A percentile compares a stretch with the other conserved stretches of the same genome.
Evolutionary conservation across 2,888 invertebrate species (phyloP).

Genomic region (Vanessa cardui): DNA sequence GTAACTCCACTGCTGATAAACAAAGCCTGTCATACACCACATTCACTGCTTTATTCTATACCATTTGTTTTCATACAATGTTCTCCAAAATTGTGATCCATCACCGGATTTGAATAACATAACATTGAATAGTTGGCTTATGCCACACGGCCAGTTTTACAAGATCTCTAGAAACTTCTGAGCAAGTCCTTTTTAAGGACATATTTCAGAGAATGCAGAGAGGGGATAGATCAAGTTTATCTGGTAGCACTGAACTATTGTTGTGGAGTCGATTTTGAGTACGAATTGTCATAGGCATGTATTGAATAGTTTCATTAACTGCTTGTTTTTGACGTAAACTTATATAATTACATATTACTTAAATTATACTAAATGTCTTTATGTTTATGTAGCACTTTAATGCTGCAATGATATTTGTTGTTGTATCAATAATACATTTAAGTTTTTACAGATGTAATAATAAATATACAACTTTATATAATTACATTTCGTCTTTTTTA

Average conservation of each 20-base stretch:
- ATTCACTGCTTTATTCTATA: conserved; percentile 49
- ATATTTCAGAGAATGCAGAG: conserved; percentile 33
- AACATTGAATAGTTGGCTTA: conserved; percentile 73
- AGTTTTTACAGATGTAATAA: too few species aligned
- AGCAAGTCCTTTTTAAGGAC: conserved; percentile 46
- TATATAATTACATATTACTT: background rate
- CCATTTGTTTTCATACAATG: conserved; percentile 75
- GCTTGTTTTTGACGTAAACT: conserved; percentile 60
- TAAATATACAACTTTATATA: too few species aligned
- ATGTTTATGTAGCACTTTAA: too few species aligned
- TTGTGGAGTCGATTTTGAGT: conserved; percentile 72
- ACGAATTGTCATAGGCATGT: conserved; percentile 76
- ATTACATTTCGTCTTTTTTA: too few species aligned
- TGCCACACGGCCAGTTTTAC: conserved; percentile 54
- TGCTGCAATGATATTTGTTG: too few species aligned
- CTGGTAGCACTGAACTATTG: conserved; percentile 65
- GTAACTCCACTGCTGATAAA: conserved; percentile 27
- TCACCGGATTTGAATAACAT: conserved; percentile 73
- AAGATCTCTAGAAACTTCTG: conserved; percentile 51
- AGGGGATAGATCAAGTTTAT: conserved; percentile 51
- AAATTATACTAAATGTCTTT: background rate
- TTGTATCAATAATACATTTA: too few species aligned
- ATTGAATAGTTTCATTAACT: conserved; percentile 73
- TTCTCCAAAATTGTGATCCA: conserved; percentile 77
- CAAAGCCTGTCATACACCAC: conserved; percentile 40